Evolutionary conservation across 2,113 vertebrate species (phyloP).

Genomic region (Limanda limanda): DNA sequence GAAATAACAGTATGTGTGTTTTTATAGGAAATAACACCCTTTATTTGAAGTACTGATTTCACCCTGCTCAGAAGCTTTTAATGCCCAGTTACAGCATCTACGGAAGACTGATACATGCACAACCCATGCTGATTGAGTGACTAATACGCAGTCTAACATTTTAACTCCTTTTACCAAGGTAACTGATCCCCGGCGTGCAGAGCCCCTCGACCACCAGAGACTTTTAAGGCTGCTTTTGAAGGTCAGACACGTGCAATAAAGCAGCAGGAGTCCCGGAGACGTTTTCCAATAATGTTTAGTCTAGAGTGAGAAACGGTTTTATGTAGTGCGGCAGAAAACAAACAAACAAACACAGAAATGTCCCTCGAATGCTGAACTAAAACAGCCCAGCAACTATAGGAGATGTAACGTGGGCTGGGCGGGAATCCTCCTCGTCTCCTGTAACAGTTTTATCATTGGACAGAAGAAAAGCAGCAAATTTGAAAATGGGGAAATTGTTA

Average conservation of each 20-base stretch:
- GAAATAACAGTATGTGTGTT: not conserved
- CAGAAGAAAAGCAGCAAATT: not conserved
- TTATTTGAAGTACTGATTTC: not conserved
- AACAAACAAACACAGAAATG: not conserved
- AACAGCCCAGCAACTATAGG: slow-evolving; percentile 15
- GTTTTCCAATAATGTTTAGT: slow-evolving; percentile 33
- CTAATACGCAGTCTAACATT: slow-evolving; percentile 4
- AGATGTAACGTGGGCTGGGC: slow-evolving; percentile 17
- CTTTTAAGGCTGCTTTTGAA: slow-evolving; percentile 1
- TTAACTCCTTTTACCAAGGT: not conserved
- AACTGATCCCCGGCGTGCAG: slow-evolving; percentile 3
- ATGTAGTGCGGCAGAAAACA: slow-evolving; percentile 11
- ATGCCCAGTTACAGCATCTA: not conserved
- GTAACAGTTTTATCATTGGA: not conserved
- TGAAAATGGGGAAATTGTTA: not conserved
- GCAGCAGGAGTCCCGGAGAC: slow-evolving; percentile 31
- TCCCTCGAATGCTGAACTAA: slow-evolving; percentile 10
- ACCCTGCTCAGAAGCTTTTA: not conserved
- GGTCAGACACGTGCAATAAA: slow-evolving; percentile 15
- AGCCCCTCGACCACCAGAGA: not conserved
- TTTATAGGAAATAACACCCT: too few species aligned
- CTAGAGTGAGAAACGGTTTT: slow-evolving; percentile 15
- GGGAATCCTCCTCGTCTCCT: slow-evolving; percentile 5
- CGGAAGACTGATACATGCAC: not conserved
- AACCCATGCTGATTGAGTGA: not conserved